Evolutionary conservation across 2,888 invertebrate genomes (phyloP).

Genomic region (Elegia similella): DNA sequence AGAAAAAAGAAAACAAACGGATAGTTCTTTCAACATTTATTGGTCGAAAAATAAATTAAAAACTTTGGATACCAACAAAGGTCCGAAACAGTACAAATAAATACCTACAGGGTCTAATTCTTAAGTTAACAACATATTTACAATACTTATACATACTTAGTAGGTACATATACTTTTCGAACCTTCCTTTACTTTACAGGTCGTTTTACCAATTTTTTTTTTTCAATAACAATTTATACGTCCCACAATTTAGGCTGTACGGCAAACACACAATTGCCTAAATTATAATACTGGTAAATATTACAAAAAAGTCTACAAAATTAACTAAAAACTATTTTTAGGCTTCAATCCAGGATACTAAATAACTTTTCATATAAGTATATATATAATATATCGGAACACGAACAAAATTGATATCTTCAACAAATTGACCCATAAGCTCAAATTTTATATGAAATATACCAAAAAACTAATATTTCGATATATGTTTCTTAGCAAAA

Average conservation of each 20-base stretch:
- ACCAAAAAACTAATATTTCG: too few relatives aligned
- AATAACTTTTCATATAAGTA: too few relatives aligned
- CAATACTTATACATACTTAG: conserved; percentile 57
- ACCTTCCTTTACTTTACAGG: conserved; percentile 49
- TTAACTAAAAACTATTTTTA: too few relatives aligned
- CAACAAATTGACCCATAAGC: too few relatives aligned
- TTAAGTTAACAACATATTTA: conserved; percentile 76
- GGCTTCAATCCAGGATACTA: too few relatives aligned
- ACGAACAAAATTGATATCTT: too few relatives aligned
- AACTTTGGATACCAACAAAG: conserved; percentile 81
- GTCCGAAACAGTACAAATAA: conserved; percentile 80
- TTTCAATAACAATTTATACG: conserved; percentile 59
- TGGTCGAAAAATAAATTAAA: conserved; percentile 82
- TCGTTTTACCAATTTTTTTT: conserved; percentile 41
- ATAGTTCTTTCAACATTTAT: conserved; percentile 80
- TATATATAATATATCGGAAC: too few relatives aligned
- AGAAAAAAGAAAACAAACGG: conserved; percentile 41
- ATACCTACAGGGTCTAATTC: conserved; percentile 76
- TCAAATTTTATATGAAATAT: too few relatives aligned
- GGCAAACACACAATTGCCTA: conserved; percentile 36
- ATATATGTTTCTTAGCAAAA: too few relatives aligned
- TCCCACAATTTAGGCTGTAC: conserved; percentile 43
- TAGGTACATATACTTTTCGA: conserved; percentile 56
- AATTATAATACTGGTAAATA: conserved; percentile 9
- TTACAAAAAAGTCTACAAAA: background rate